Evolutionary conservation across 1,140 invertebrate species (phyloP).

Genomic region (Pissodes strobi): DNA sequence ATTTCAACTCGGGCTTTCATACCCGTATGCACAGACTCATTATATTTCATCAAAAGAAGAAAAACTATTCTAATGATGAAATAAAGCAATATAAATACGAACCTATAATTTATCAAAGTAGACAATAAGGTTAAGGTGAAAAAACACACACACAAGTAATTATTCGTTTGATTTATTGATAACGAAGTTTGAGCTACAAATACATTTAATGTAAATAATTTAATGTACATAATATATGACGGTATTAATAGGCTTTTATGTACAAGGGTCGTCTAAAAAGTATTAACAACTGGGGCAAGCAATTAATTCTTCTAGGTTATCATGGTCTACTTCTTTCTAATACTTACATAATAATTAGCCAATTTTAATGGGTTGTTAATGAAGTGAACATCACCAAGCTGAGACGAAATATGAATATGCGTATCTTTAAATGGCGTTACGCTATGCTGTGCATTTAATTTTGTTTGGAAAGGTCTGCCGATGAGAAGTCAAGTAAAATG

Average conservation of each 20-base stretch:
- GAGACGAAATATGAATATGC: no score
- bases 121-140: slow-evolving; percentile 13
- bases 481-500: no score
- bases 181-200: slow-evolving; percentile 4
- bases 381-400: no score
- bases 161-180: slow-evolving; percentile 17
- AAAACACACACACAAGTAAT: background rate
- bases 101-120: slow-evolving; percentile 4
- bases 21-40: background rate
- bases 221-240: slow-evolving; percentile 9
- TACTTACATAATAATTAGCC: no score
- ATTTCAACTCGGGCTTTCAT: background rate
- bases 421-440: no score
- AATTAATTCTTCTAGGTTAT: no score
- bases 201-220: slow-evolving; percentile 8
- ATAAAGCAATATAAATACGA: background rate
- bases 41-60: background rate
- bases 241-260: background rate
- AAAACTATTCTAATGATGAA: slow-evolving; percentile 3
- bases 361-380: no score
- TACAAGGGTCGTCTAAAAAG: no score
- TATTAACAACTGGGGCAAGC: no score
- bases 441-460: no score
- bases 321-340: no score
- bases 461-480: no score